Evolutionary conservation across 2,113 vertebrate species (phyloP), one percentile per base, ranked within the genome.

Genomic region (Oncorhynchus masou): DNA sequence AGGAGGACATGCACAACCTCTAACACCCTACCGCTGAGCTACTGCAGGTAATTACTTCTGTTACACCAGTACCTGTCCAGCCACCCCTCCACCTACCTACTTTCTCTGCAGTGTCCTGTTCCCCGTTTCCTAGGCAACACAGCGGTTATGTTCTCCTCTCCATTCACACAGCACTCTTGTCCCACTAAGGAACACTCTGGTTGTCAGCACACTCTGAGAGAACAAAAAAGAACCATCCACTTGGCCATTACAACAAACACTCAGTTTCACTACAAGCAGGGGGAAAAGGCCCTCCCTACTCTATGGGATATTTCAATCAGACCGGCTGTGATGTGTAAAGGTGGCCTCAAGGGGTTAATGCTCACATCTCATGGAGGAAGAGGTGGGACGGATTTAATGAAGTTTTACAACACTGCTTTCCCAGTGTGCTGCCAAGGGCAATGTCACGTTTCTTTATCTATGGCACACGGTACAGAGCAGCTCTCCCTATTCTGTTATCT

Each of bases 91-190:
- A 45, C 75, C 83, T 68, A 73, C 76, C 29, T 60, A 66, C 34
- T 45, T 45, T 74, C 70, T 5, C 81, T 69, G 76, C n/a, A 49
- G 85, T 90, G 81, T 93, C 87, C 74, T 73, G 86, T 92, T 91
- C 75, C 73, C 71, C 2, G 90, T 94, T 88, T 74, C 92, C 86
- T 66, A 24, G 77, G 90, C 87, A 94, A 93, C 92, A 5, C 76
- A 39, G 74, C 39, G 84, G 89, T 91, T 91, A 87, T 84, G 80
- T 92, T 92, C 89, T 25, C 81, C 79, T 83, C 78, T 81, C 79
- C 71, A 86, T 93, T 92, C 89, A 88, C 62, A 45, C 74, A 75
- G 74, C 62, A 70, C 82, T 90, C 86, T 84, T 68, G 39, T 85
- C 80, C 80, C 88, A 81, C 76, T 57, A 78, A 89, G 85, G 88